Conservation (phyloP, 2,888 invertebrate genomes). For the Sabatieria punctata region DNA sequence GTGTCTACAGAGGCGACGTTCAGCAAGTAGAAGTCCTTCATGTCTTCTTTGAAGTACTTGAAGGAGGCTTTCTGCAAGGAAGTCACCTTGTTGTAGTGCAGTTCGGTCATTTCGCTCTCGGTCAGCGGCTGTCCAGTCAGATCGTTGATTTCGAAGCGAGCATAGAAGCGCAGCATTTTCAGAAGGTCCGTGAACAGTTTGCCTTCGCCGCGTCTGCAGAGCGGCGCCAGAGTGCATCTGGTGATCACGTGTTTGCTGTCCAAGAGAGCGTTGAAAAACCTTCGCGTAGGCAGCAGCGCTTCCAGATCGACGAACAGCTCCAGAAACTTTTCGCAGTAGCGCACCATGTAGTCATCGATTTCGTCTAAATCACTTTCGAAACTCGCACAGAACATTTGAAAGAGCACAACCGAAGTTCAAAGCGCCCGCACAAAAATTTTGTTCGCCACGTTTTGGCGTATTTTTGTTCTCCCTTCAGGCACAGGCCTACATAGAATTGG, state of each 20-base stretch:
- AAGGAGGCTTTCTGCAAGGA: conserved; percentile 85
- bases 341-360: conserved; percentile 40
- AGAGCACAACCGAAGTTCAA: conserved; percentile 2
- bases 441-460: too few species aligned
- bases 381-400: background rate
- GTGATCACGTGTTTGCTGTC: conserved; percentile 87
- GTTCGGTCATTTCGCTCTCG: conserved; percentile 76
- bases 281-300: conserved; percentile 75
- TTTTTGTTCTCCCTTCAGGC: too few species aligned
- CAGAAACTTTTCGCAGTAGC: conserved; percentile 76
- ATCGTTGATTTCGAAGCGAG: conserved; percentile 92
- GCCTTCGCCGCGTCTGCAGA: conserved; percentile 35
- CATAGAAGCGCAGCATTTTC: conserved; percentile 87
- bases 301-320: conserved; percentile 79
- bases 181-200: conserved; percentile 50
- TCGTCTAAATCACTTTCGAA: conserved; percentile 20
- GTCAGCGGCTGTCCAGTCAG: conserved; percentile 81
- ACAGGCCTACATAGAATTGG: too few species aligned
- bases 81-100: conserved; percentile 80
- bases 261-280: conserved; percentile 88
- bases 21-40: conserved; percentile 67
- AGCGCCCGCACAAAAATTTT: too few species aligned
- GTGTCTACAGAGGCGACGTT: conserved; percentile 92
- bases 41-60: conserved; percentile 62
- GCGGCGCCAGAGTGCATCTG: conserved; percentile 59